Percentiles rank a stretch among this genome's conserved stretches.
Evolutionary conservation across 2,113 vertebrate species (phyloP).

Genomic region (Hassar affinis): DNA sequence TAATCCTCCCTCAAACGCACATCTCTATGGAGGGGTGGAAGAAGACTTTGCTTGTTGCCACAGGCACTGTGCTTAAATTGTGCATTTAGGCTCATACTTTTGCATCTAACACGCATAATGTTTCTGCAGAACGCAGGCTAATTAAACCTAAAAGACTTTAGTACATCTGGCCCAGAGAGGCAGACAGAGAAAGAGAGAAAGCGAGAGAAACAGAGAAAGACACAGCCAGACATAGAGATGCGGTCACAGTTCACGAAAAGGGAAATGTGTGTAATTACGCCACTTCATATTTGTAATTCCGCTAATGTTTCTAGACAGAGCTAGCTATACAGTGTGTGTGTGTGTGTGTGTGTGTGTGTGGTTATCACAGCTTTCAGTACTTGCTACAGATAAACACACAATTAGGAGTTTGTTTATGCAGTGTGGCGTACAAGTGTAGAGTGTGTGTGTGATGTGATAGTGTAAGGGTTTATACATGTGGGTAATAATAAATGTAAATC

Average conservation of each 20-base stretch:
- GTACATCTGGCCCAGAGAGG: slow-evolving; percentile 1
- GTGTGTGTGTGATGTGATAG: neutral
- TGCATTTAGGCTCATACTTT: neutral
- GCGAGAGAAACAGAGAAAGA: slow-evolving; percentile 4
- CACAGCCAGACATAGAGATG: slow-evolving; percentile 1
- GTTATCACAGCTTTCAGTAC: neutral
- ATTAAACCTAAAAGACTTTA: neutral
- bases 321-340: neutral
- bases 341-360: neutral
- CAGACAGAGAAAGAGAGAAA: neutral
- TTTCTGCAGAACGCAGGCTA: neutral
- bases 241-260: neutral
- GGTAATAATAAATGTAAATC: no score
- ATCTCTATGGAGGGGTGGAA: neutral
- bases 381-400: neutral
- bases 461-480: neutral
- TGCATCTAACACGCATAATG: neutral
- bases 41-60: neutral
- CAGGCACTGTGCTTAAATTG: neutral
- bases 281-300: slow-evolving; percentile 2
- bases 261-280: slow-evolving; percentile 9
- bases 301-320: neutral
- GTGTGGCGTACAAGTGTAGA: neutral
- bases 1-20: neutral
- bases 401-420: neutral